phyloP scores from a whole-genome alignment of 2,888 invertebrate species.

The Cyrtodaria siliqua region DNA sequence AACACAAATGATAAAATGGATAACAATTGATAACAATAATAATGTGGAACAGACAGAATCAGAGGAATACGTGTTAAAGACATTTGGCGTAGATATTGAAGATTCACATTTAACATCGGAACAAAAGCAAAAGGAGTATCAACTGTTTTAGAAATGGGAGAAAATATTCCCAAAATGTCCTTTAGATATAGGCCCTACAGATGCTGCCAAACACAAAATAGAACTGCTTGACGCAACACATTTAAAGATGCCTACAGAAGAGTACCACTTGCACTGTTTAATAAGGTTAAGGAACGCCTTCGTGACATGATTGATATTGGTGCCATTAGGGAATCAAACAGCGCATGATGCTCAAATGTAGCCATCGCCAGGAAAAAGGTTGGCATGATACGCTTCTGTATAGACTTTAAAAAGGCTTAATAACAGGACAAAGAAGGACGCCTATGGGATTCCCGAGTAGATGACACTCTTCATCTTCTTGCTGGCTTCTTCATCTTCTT shows the following conservation, averaged over 20 bases:
- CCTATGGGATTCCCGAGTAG: no score
- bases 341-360: slow-evolving; percentile 22
- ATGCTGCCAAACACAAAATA: slow-evolving; percentile 13
- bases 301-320: slow-evolving; percentile 27
- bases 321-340: slow-evolving; percentile 32
- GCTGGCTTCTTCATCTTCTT: no score
- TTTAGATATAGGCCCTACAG: slow-evolving; percentile 22
- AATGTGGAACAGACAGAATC: no score
- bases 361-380: slow-evolving; percentile 37
- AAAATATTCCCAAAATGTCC: slow-evolving; percentile 5
- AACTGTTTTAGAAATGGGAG: slow-evolving; percentile 20
- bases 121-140: slow-evolving; percentile 5
- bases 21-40: no score
- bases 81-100: slow-evolving; percentile 6
- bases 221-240: slow-evolving; percentile 7
- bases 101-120: slow-evolving; percentile 2
- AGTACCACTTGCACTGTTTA: slow-evolving; percentile 19
- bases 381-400: slow-evolving; percentile 23
- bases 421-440: slow-evolving; percentile 18
- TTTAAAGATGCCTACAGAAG: slow-evolving; percentile 21
- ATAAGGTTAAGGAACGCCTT: slow-evolving; percentile 25
- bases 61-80: no score
- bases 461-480: no score
- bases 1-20: no score
- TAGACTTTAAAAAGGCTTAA: slow-evolving; percentile 31